phyloP scores from a whole-genome alignment of 2,113 vertebrate species.

The Bos taurus region ARS-UCD2.0 NC_037356.1:22570501-22571000 shows the following conservation, averaged over 20 bases:
- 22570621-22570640: neutral
- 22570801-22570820: neutral
- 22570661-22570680: neutral
- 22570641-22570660: neutral
- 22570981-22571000: neutral
- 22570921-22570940: rapidly evolving
- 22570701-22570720: neutral
- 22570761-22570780: neutral
- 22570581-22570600: rapidly evolving
- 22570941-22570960: rapidly evolving
- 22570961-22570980: neutral
- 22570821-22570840: neutral
- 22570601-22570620: neutral
- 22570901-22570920: neutral
- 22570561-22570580: neutral
- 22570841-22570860: neutral
- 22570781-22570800: neutral
- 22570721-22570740: neutral
- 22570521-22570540: neutral
- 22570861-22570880: neutral
- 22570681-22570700: neutral
- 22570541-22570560: neutral
- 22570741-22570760: neutral
- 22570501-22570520: neutral
- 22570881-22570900: neutral